phyloP scores from a whole-genome alignment of 2,888 invertebrate species.

The Ischnus inquisitorius region DNA sequence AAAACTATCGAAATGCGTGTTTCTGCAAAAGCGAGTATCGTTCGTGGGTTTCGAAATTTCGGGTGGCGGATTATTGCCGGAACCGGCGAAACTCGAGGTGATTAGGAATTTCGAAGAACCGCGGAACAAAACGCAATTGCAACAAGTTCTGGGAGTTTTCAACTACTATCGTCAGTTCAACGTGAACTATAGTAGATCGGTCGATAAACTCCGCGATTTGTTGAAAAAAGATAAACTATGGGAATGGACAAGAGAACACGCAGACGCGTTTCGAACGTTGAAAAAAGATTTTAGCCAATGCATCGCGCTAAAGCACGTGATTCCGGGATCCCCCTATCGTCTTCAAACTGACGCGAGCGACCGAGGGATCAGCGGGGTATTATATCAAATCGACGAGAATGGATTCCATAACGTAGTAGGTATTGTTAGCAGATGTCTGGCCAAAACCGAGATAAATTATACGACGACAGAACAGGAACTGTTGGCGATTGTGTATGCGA shows the following conservation, averaged over 20 bases:
- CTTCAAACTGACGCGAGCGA: slow-evolving; percentile 62
- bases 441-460: slow-evolving; percentile 47
- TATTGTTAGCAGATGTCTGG: slow-evolving; percentile 18
- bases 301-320: slow-evolving; percentile 48
- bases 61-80: not conserved
- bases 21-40: not conserved
- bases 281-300: slow-evolving; percentile 56
- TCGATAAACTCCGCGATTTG: slow-evolving; percentile 53
- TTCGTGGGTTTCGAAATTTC: slow-evolving; percentile 6
- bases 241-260: slow-evolving; percentile 60
- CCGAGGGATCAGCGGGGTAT: slow-evolving; percentile 63
- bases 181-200: no score
- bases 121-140: not conserved
- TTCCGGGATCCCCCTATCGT: slow-evolving; percentile 33
- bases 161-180: no score
- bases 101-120: not conserved
- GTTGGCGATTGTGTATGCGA: slow-evolving; percentile 42
- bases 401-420: slow-evolving; percentile 1
- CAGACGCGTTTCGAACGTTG: slow-evolving; percentile 53
- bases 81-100: not conserved
- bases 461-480: slow-evolving; percentile 47
- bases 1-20: not conserved
- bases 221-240: slow-evolving; percentile 46
- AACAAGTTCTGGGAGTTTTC: not conserved
- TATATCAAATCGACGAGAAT: slow-evolving; percentile 56